Percentiles rank a stretch among this genome's conserved stretches.
Conservation (phyloP, 2,113 vertebrate species). For the Callochromis pleurospilus region DNA sequence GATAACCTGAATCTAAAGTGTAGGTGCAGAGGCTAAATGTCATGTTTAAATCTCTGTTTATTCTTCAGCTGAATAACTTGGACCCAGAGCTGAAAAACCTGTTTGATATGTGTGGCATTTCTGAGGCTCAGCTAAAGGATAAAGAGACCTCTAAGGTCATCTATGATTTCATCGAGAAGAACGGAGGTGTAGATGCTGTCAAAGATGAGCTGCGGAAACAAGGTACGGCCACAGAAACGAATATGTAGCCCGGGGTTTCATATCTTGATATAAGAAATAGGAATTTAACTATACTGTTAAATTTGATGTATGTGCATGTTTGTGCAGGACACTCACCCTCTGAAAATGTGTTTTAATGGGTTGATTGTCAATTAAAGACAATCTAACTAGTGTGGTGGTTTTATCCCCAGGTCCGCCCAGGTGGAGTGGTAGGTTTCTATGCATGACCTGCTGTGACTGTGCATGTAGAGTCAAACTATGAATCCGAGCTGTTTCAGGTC, state of each 20-base stretch:
- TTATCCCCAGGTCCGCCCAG: constrained; percentile 74
- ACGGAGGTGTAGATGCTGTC: constrained; percentile 95
- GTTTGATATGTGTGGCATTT: constrained; percentile 96
- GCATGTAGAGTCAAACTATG: constrained; percentile 2
- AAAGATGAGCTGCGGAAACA: constrained; percentile 93
- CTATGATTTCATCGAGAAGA: constrained; percentile 98
- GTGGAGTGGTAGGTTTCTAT: constrained; percentile 77
- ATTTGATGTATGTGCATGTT: not conserved
- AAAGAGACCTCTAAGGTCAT: constrained; percentile 98
- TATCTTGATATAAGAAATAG: not conserved
- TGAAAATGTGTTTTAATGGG: not conserved
- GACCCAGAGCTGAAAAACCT: constrained; percentile 97
- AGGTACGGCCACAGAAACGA: constrained; percentile 67
- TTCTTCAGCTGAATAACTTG: constrained; percentile 87
- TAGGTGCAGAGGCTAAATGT: not conserved
- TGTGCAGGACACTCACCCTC: not conserved
- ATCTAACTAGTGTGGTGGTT: constrained; percentile 42
- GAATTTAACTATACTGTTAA: not conserved
- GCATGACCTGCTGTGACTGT: constrained; percentile 54
- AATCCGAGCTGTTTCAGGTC: not conserved
- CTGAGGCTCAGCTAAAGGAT: constrained; percentile 95
- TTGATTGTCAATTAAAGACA: not conserved
- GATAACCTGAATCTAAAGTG: not conserved
- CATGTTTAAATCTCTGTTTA: not conserved
- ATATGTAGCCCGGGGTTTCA: not conserved